Percentiles rank a stretch among this genome's conserved stretches.
These are phyloP conservation scores for Paraescarpia echinospica DNA, from an alignment of 1,140 invertebrate genomes.

Conservation along the genomic window DNA sequence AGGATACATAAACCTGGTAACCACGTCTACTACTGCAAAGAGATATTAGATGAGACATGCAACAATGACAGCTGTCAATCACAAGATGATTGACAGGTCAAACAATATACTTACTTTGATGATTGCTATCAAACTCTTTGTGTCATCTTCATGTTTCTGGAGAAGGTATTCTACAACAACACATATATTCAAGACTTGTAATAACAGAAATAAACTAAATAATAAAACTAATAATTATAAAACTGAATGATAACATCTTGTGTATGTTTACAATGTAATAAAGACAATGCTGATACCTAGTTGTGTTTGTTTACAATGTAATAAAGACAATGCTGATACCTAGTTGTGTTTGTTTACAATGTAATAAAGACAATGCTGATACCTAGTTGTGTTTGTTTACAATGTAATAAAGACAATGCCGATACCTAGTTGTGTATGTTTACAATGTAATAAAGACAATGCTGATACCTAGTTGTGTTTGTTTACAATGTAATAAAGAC, in stretches of 20 bases:
- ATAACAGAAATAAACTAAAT: no score
- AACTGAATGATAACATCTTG: no score
- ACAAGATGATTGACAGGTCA: constrained; percentile 4
- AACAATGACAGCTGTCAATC: background rate
- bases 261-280: background rate
- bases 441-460: background rate
- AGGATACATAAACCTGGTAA: background rate
- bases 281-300: background rate
- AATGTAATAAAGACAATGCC: no score
- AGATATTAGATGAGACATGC: background rate
- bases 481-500: no score
- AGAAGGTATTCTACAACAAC: constrained; percentile 60
- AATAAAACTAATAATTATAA: no score
- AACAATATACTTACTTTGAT: constrained; percentile 58
- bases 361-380: no score
- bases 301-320: background rate
- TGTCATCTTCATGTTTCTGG: constrained; percentile 72
- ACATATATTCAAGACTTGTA: background rate
- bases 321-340: no score
- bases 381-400: no score
- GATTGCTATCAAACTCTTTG: constrained; percentile 69
- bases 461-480: background rate
- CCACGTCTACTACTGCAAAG: background rate
- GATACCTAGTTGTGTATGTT: background rate
- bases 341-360: no score